Conservation (phyloP, 2,888 invertebrate species). For the Palloptera scutellata region DNA sequence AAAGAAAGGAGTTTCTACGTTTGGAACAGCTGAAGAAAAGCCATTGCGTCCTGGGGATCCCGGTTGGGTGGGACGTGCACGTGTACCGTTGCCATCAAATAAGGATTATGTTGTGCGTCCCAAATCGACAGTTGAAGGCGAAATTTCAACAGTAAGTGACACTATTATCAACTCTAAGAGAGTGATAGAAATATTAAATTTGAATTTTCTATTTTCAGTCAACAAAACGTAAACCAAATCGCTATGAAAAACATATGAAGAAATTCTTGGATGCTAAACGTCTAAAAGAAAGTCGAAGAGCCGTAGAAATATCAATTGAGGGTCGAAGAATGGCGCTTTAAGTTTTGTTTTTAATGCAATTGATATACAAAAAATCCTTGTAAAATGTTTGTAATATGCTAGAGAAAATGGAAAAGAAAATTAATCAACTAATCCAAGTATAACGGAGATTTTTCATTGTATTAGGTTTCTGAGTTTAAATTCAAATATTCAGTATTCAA, state of each 20-base stretch:
- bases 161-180: background rate
- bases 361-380: background rate
- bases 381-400: background rate
- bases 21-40: slow-evolving; percentile 68
- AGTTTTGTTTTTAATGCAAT: slow-evolving; percentile 36
- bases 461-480: background rate
- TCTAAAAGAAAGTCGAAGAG: slow-evolving; percentile 79
- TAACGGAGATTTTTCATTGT: background rate
- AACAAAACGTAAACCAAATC: slow-evolving; percentile 83
- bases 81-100: slow-evolving; percentile 93
- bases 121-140: slow-evolving; percentile 87
- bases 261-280: slow-evolving; percentile 87
- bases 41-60: slow-evolving; percentile 90
- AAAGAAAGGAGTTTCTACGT: slow-evolving; percentile 69
- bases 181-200: slow-evolving; percentile 20
- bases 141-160: slow-evolving; percentile 77
- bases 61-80: slow-evolving; percentile 93
- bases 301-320: slow-evolving; percentile 95
- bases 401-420: too few species aligned
- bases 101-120: slow-evolving; percentile 97
- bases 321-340: slow-evolving; percentile 95
- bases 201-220: slow-evolving; percentile 65
- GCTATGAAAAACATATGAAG: slow-evolving; percentile 93
- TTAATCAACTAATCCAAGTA: too few species aligned
- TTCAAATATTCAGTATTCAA: too few species aligned